These are phyloP conservation scores for Ips nitidus DNA, from an alignment of 1,140 invertebrate species.

Conservation along the genomic window DNA sequence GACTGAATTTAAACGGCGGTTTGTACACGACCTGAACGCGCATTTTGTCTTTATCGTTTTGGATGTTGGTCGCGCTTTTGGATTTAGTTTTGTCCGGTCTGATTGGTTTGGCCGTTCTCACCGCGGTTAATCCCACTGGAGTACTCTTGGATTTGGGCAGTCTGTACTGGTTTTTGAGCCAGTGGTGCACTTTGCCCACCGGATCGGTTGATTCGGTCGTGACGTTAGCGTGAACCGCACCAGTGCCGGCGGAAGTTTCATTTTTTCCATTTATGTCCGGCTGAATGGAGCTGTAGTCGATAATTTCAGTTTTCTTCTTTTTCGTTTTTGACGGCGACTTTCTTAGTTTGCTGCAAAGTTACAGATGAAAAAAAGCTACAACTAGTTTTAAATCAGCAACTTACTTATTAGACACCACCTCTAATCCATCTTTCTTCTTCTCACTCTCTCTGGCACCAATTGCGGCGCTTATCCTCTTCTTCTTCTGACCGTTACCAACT, in stretches of 20 bases:
- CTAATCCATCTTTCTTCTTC: conserved; percentile 44
- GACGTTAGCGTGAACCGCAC: conserved; percentile 46
- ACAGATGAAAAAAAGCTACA: not conserved
- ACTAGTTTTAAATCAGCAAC: not conserved
- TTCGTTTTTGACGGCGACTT: conserved; percentile 53
- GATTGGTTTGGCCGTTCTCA: conserved; percentile 47
- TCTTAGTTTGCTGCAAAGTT: conserved; percentile 46
- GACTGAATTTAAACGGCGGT: conserved; percentile 80
- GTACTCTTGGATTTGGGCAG: conserved; percentile 72
- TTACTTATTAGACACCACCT: conserved; percentile 36
- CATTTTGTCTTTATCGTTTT: conserved; percentile 64
- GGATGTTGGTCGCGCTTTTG: conserved; percentile 51
- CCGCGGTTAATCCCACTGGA: conserved; percentile 61
- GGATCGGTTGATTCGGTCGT: conserved; percentile 65
- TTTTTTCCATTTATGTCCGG: conserved; percentile 55
- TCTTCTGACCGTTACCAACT: conserved; percentile 52
- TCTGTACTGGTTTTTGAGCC: conserved; percentile 67
- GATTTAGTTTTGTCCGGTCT: conserved; percentile 53
- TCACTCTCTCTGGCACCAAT: conserved; percentile 43
- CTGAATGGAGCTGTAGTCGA: conserved; percentile 72
- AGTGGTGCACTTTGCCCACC: conserved; percentile 79
- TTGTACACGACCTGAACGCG: conserved; percentile 82
- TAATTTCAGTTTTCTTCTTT: conserved; percentile 69
- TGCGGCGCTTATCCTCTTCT: conserved; percentile 48
- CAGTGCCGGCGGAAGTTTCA: conserved; percentile 44